Evolutionary conservation across 1,140 invertebrate species (phyloP), one percentile per base, ranked within the genome.

Genomic region (Apis laboriosa): DNA sequence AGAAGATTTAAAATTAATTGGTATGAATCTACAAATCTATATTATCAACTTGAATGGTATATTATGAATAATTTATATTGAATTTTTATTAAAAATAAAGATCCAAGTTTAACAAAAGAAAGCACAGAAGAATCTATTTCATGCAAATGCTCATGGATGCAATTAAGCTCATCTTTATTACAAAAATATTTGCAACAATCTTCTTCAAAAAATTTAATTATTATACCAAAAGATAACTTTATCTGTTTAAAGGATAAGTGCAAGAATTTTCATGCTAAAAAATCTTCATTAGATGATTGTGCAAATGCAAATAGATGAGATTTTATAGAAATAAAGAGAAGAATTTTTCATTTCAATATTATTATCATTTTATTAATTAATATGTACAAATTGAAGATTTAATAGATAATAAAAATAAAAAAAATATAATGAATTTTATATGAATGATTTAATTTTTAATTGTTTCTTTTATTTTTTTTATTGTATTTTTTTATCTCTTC

Each of bases 1-100:
- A n/a, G 55, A 82, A 24, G 64, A 82, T 34, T 68, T 82, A 9
- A 77, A 76, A 55, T 2, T 19, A 19, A 81, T 81, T 17, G 43
- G 34, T 70, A 67, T 13, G n/a, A 24, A 63, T n/a, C 34, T 55
- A n/a, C 13, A n/a, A 53, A 79, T 55, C 49, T 15, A 43, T 7
- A 24, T 49, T 58, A 51, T 28, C 11, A 9, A 53, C 3, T 34
- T 21, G 5, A 34, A 7, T 11, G 12, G 17, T n/a, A 17, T 11
- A 13, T 68, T 21, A 49, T 2, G 1, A n/a, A 21, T n/a, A 24
- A 61, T n/a, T 66, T 1, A 43, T 66, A 77, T 34, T 55, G 13
- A 43, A 11, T 51, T 51, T 51, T 11, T n/a, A 34, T 67, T 51
- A 19, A 0, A 17, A 34, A 80, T 56, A 15, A 82, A 80, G 78